Evolutionary conservation across 1,140 invertebrate genomes (phyloP), one percentile per base, ranked within the genome.

Genomic region (Hermetia illucens): DNA sequence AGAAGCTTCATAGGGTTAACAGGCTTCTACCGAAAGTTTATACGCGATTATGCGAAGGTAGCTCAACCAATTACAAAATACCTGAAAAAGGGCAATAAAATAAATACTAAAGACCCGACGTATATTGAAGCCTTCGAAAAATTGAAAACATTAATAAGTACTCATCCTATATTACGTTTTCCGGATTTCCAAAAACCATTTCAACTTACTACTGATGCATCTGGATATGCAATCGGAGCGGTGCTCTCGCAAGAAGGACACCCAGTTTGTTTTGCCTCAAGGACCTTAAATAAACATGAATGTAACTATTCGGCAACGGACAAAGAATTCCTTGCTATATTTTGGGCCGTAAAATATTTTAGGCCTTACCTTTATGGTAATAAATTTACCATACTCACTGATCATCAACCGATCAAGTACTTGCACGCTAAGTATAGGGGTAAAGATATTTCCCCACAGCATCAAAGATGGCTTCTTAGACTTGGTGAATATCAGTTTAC

Each of bases 341-440:
- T 69, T 10, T 58, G 47, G 46, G 50, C 55, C 5, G 45, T 68
- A 5, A 44, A 55, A 42, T 47, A 66, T 30, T 70, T 66, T 44
- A 22, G 58, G 40, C 54, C 55, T 9, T 73, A 65, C 46, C 38
- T 71, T 4, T 60, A 55, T 41, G 61, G 58, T 21, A 50, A 25
- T 16, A 45, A 53, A 24, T 68, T 71, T 42, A 52, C 32, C 18
- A 15, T 32, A 33, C 31, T 19, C 32, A n/a, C n/a, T n/a, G n/a
- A n/a, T n/a, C n/a, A n/a, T n/a, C n/a, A n/a, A n/a, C n/a, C n/a
- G n/a, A 19, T 27, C 31, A 36, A 29, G 12, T 29, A 24, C 21
- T 25, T 25, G 16, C 32, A 40, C 18, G 21, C 32, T 9, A 40
- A 40, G 36, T 29, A 19, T 35, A 21, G 29, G 18, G 39, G 33